Conservation (phyloP, 2,888 invertebrate genomes). For the Leptothorax acervorum region DNA sequence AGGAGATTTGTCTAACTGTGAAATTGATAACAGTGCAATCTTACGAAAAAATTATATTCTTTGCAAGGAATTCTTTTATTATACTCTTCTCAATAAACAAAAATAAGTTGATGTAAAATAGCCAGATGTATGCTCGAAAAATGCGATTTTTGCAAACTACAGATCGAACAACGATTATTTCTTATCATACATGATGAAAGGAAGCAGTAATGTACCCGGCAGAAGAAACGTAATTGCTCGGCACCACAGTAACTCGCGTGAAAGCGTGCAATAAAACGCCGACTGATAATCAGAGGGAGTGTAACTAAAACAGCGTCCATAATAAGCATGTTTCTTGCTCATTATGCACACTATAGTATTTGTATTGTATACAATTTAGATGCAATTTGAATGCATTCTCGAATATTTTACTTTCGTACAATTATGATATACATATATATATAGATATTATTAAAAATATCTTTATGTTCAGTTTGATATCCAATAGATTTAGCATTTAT, state of each 20-base stretch:
- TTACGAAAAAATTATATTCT: neutral
- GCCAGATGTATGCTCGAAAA: neutral
- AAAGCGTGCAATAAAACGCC: conserved; percentile 66
- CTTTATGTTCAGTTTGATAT: neutral
- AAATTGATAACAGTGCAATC: neutral
- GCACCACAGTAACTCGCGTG: conserved; percentile 66
- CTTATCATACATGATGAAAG: conserved; percentile 44
- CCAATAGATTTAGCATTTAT: neutral
- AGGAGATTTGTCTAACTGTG: neutral
- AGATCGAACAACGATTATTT: conserved; percentile 35
- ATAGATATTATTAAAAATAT: neutral
- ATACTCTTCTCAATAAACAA: neutral
- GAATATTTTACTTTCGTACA: neutral
- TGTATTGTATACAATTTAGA: neutral
- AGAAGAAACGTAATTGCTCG: conserved; percentile 54
- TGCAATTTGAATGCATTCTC: neutral
- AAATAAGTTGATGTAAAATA: neutral
- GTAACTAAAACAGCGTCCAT: conserved; percentile 33
- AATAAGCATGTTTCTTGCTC: conserved; percentile 38
- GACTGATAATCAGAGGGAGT: conserved; percentile 44
- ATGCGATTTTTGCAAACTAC: neutral
- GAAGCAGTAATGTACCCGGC: conserved; percentile 27
- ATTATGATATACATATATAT: neutral
- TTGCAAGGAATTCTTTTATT: neutral
- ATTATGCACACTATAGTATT: neutral